Evolutionary conservation across 2,888 invertebrate genomes (phyloP).

Genomic region (Pollenia angustigena): DNA sequence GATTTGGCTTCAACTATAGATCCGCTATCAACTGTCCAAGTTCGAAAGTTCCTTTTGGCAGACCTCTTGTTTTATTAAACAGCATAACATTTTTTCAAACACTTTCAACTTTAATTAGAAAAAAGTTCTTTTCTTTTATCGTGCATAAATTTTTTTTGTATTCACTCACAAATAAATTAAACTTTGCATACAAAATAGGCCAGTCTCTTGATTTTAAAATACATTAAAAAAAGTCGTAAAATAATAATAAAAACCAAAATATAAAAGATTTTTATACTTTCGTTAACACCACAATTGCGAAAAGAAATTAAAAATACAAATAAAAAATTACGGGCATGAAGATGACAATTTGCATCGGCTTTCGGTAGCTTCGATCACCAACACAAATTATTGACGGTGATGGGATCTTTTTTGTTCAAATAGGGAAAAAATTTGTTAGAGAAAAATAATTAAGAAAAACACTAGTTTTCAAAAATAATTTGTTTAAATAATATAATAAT

Average conservation of each 20-base stretch:
- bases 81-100: too few species aligned
- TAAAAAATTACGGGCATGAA: background rate
- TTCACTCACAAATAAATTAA: background rate
- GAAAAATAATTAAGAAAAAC: background rate
- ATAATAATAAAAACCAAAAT: background rate
- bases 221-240: background rate
- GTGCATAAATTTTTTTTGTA: background rate
- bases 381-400: background rate
- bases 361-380: background rate
- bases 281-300: background rate
- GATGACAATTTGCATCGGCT: background rate
- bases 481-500: background rate
- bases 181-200: background rate
- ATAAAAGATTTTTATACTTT: conserved; percentile 24
- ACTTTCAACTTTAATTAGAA: too few species aligned
- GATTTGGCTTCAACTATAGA: too few species aligned
- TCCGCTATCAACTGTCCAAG: too few species aligned
- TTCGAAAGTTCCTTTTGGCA: too few species aligned
- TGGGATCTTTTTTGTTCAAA: background rate
- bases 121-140: background rate
- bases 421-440: background rate
- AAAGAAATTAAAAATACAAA: conserved; percentile 14
- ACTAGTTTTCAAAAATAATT: background rate
- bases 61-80: too few species aligned
- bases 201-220: background rate